Evolutionary conservation across 2,888 invertebrate genomes (phyloP).

Genomic region (Ceraclea dissimilis): DNA sequence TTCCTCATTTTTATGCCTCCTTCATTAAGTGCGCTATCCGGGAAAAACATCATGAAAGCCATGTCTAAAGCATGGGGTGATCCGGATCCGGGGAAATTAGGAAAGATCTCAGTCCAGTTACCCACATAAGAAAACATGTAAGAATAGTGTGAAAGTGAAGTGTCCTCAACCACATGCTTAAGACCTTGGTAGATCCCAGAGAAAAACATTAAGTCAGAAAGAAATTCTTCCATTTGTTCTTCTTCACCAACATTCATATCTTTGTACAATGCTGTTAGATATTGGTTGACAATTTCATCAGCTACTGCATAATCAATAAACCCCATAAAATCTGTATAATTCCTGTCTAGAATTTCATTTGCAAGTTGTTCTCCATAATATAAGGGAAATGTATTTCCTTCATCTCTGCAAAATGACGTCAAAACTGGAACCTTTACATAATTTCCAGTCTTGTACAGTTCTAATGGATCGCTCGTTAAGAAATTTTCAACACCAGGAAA

Average conservation of each 20-base stretch:
- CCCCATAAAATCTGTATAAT: constrained; percentile 9
- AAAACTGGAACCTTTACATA: constrained; percentile 44
- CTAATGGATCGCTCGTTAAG: constrained; percentile 37
- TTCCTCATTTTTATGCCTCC: constrained; percentile 37
- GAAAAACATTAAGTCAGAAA: constrained; percentile 13
- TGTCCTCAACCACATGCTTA: constrained; percentile 8
- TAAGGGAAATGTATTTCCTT: constrained; percentile 38
- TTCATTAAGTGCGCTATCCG: constrained; percentile 23
- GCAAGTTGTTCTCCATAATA: background rate
- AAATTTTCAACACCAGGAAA: constrained; percentile 12
- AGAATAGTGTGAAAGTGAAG: background rate
- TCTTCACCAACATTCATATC: constrained; percentile 16
- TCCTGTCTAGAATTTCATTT: background rate
- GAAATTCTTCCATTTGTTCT: constrained; percentile 9
- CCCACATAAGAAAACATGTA: constrained; percentile 13
- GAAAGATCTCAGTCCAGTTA: background rate
- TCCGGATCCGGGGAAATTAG: background rate
- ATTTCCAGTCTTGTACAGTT: constrained; percentile 36
- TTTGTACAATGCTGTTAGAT: constrained; percentile 33
- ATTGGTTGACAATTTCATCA: constrained; percentile 33
- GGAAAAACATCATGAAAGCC: background rate
- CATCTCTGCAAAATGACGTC: constrained; percentile 48
- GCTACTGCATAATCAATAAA: constrained; percentile 29
- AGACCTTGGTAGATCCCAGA: constrained; percentile 10
- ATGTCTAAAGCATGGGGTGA: constrained; percentile 6